Evolutionary conservation across 1,140 invertebrate species (phyloP).

Genomic region (Apis dorsata): DNA sequence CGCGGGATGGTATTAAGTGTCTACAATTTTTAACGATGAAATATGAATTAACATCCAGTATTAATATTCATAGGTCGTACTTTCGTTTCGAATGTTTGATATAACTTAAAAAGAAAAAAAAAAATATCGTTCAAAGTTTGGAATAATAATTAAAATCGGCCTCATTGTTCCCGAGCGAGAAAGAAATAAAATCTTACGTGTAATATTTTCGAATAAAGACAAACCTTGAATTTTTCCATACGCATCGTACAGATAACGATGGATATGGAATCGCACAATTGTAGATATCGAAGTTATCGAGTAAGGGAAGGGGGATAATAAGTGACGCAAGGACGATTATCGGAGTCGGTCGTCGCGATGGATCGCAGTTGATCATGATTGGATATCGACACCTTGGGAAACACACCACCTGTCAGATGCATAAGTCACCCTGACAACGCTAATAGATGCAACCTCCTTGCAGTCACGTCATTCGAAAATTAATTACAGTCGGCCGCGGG

Average conservation of each 20-base stretch:
- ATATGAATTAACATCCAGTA: background rate
- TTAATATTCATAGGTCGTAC: background rate
- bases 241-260: too few species aligned
- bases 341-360: slow-evolving; percentile 1
- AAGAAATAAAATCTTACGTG: too few species aligned
- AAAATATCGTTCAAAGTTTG: too few species aligned
- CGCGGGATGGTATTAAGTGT: too few species aligned
- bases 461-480: slow-evolving; percentile 74
- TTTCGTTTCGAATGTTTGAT: background rate
- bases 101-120: too few species aligned
- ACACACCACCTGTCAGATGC: slow-evolving; percentile 59
- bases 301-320: background rate
- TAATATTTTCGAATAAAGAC: too few species aligned
- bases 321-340: background rate
- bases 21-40: background rate
- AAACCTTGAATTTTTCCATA: too few species aligned
- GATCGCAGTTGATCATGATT: slow-evolving; percentile 50
- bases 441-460: slow-evolving; percentile 73
- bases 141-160: too few species aligned
- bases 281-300: background rate
- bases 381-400: slow-evolving; percentile 50
- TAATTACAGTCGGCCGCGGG: slow-evolving; percentile 67
- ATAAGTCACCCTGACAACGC: slow-evolving; percentile 64
- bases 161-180: too few species aligned
- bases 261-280: too few species aligned